Percentiles rank a stretch among this genome's conserved stretches.
Conservation (phyloP, 1,140 invertebrate species). For the Nasonia giraulti region DNA sequence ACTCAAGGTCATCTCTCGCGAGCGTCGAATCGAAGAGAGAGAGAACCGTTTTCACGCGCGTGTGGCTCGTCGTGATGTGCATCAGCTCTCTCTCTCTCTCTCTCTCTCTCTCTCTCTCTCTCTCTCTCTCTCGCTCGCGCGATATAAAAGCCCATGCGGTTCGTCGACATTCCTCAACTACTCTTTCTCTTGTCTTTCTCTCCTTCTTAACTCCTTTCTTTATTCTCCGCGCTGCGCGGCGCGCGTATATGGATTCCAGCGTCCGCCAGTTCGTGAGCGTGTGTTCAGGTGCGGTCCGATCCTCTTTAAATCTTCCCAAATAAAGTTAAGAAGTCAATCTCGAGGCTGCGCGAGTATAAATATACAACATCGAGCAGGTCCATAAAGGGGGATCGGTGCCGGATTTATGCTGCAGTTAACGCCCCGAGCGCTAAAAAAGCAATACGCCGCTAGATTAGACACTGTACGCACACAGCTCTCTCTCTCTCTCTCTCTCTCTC, state of each 20-base stretch:
- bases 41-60: conserved; percentile 38
- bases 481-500: not conserved
- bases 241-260: not conserved
- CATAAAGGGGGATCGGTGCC: conserved; percentile 28
- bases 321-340: conserved; percentile 49
- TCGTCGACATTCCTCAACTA: conserved; percentile 49
- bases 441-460: conserved; percentile 29
- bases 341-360: not conserved
- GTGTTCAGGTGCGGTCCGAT: conserved; percentile 9
- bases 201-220: not conserved
- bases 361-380: conserved; percentile 2
- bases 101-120: not conserved
- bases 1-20: conserved; percentile 59
- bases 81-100: not conserved
- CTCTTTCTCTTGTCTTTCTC: conserved; percentile 1
- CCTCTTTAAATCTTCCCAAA: conserved; percentile 40
- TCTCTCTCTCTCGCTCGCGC: not conserved
- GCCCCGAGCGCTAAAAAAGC: conserved; percentile 27
- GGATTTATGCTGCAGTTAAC: conserved; percentile 41
- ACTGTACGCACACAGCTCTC: not conserved
- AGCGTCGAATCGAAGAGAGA: conserved; percentile 48
- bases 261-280: not conserved
- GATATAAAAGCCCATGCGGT: conserved; percentile 47
- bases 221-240: not conserved
- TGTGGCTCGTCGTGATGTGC: not conserved